A percentile compares a stretch with the other conserved stretches of the same genome.
These are phyloP conservation scores for Gobio occitaniae DNA, from an alignment of 2,797 vertebrate genomes.

Conservation along the genomic window DNA sequence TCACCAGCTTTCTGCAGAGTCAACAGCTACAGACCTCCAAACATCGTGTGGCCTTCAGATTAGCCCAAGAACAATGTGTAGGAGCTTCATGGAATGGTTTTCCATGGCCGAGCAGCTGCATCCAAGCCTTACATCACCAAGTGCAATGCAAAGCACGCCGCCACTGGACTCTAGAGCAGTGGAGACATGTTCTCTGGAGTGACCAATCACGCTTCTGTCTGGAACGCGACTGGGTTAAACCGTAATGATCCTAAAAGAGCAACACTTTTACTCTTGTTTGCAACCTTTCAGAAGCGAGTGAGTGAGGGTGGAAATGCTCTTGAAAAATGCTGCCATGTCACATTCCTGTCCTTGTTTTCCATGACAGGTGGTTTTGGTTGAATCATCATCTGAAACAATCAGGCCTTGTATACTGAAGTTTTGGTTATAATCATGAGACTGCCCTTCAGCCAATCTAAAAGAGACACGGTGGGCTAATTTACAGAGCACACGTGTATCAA, in stretches of 20 bases:
- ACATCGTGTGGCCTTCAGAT: too few species aligned
- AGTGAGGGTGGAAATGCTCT: constrained; percentile 6
- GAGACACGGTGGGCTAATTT: constrained; percentile 2
- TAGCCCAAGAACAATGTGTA: too few species aligned
- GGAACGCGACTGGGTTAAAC: background rate
- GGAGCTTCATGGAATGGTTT: too few species aligned
- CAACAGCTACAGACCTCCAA: too few species aligned
- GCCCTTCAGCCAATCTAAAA: constrained; percentile 39
- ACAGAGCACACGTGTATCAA: background rate
- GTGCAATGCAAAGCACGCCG: too few species aligned
- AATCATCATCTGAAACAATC: constrained; percentile 37
- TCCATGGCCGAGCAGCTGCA: too few species aligned
- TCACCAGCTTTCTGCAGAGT: too few species aligned
- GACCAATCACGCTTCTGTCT: too few species aligned
- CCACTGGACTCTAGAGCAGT: too few species aligned
- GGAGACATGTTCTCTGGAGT: too few species aligned
- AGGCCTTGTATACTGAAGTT: constrained; percentile 20
- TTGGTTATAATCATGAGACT: constrained; percentile 34
- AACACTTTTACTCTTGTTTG: background rate
- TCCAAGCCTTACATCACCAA: too few species aligned
- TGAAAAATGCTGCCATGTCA: constrained; percentile 34
- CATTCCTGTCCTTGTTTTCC: constrained; percentile 40
- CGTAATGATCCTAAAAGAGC: constrained; percentile 20
- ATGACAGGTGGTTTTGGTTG: constrained; percentile 18
- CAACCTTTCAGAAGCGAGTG: background rate